Evolutionary conservation across 1,140 invertebrate genomes (phyloP), one percentile per base, ranked within the genome.

Genomic region (Scaptomyza graminum): DNA sequence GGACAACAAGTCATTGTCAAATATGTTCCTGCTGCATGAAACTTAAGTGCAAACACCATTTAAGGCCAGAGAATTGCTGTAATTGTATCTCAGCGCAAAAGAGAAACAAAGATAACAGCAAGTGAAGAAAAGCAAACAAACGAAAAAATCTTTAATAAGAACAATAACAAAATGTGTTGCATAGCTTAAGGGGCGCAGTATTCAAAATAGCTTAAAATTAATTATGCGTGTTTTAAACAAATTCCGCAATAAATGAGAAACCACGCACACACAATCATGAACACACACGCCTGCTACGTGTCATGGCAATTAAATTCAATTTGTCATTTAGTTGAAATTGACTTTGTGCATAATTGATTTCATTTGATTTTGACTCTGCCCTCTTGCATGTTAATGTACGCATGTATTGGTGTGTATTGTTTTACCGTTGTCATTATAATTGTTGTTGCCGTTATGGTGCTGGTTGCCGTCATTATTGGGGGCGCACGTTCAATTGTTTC

Each of bases 301-400:
- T 78, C 39, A 56, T 49, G 65, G 74, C 79, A 82, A 82, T 82
- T 81, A 78, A 82, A 82, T 82, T 82, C 64, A 82, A 82, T 82
- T 82, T 82, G 79, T 82, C 69, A 74, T 77, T 76, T 61, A 67
- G 67, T 51, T 56, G 60, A 62, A 81, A 75, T 69, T 82, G 79
- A 82, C 79, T 82, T 77, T 82, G 46, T 63, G 61, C 79, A 82
- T 82, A 82, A 82, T 82, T 82, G 79, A 82, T 82, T 82, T 81
- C 69, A 81, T 79, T 79, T 79, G 77, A 79, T 79, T 79, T 74
- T 46, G 60, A 44, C 43, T 34, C 59, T 37, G 6, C 31, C 18
- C 15, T 22, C 31, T 34, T 2, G 28, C 47, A 28, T 54, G 41
- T 31, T 47, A 52, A 64, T 54, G 25, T 13, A 31, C 4, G 0